Percentiles rank a stretch among this genome's conserved stretches.
Evolutionary conservation across 2,797 vertebrate genomes (phyloP).

Genomic region (Eidolon dupreanum): DNA sequence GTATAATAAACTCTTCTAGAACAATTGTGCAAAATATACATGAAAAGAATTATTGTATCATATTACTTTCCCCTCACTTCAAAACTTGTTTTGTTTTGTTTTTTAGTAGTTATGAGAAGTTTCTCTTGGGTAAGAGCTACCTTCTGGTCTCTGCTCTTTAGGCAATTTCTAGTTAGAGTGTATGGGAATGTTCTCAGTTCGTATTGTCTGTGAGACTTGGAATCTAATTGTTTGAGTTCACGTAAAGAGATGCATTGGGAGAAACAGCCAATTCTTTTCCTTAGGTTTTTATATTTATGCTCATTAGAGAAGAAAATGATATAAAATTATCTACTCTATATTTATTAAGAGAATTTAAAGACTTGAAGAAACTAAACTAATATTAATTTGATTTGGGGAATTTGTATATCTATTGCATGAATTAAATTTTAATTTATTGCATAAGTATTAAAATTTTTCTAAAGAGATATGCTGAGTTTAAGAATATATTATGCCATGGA

Average conservation of each 20-base stretch:
- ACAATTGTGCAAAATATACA: not conserved
- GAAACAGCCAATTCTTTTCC: not conserved
- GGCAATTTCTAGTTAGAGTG: not conserved
- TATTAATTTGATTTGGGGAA: constrained; percentile 17
- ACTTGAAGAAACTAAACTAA: constrained; percentile 6
- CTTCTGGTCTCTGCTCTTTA: not conserved
- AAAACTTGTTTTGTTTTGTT: not conserved
- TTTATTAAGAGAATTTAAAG: not conserved
- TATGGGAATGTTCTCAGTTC: not conserved
- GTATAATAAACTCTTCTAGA: not conserved
- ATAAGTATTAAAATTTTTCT: constrained; percentile 38
- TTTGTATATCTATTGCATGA: not conserved
- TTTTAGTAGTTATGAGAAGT: not conserved
- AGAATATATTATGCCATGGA: not conserved
- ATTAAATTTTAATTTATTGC: constrained; percentile 52
- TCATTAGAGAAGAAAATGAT: constrained; percentile 32
- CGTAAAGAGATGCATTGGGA: not conserved
- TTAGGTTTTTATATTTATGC: constrained; percentile 26
- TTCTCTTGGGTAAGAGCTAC: not conserved
- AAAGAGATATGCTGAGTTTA: not conserved
- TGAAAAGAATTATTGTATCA: not conserved
- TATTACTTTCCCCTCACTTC: not conserved
- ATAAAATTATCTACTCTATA: not conserved
- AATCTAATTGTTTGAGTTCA: not conserved
- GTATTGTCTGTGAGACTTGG: not conserved